These are phyloP conservation scores for Hedya salicella DNA, from an alignment of 2,888 invertebrate species.

Conservation along the genomic window DNA sequence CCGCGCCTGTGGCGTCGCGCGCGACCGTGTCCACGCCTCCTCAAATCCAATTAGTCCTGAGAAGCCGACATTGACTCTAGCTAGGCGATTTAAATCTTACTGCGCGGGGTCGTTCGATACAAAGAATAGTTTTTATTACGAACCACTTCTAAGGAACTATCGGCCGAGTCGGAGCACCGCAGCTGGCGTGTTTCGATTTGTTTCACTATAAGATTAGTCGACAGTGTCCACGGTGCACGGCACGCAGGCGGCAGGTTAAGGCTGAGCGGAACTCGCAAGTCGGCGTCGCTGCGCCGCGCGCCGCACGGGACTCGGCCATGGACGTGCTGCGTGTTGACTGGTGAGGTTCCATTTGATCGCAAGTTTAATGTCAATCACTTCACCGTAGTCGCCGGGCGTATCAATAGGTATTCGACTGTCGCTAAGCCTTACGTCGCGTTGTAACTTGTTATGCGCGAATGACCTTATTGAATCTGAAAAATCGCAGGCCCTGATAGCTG, in stretches of 20 bases:
- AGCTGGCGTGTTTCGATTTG: no score
- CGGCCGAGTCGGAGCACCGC: not conserved
- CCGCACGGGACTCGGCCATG: no score
- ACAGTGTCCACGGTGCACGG: no score
- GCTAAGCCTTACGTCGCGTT: no score
- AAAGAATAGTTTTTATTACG: not conserved
- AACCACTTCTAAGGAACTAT: not conserved
- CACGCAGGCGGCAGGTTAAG: not conserved
- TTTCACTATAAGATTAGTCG: no score
- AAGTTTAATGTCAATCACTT: not conserved
- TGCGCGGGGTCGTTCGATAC: not conserved
- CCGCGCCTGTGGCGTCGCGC: no score
- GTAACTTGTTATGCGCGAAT: no score
- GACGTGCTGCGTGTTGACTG: not conserved
- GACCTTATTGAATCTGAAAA: no score
- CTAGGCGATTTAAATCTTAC: constrained; percentile 13
- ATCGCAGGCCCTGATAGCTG: no score
- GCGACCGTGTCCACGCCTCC: not conserved
- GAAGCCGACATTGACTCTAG: constrained; percentile 33
- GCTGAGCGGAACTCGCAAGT: not conserved
- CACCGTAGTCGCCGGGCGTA: not conserved
- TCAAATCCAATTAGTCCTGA: constrained; percentile 27
- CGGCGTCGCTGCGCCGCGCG: not conserved
- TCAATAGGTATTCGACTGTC: no score
- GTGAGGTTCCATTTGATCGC: not conserved